A percentile compares a stretch with the other conserved stretches of the same genome.
phyloP scores from a whole-genome alignment of 2,113 vertebrate genomes.

The Burhinus bistriatus region DNA sequence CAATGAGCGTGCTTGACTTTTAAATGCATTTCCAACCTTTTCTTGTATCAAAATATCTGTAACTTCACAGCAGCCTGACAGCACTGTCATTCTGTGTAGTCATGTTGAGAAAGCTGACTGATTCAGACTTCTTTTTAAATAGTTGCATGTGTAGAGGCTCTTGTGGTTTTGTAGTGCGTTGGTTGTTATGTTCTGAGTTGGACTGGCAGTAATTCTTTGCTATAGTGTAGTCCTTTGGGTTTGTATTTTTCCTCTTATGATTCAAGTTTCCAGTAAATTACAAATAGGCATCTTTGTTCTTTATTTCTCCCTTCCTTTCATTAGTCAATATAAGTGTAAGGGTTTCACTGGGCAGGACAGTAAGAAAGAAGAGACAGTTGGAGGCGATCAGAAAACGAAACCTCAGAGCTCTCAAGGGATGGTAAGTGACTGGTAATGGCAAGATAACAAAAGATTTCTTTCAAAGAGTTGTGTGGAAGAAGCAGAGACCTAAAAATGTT shows the following conservation, averaged over 20 bases:
- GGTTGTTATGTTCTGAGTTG: neutral
- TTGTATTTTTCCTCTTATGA: neutral
- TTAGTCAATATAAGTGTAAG: neutral
- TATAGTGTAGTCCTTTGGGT: neutral
- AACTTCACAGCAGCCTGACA: neutral
- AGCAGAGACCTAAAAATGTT: neutral
- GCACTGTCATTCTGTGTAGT: neutral
- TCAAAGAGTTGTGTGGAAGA: constrained; percentile 5
- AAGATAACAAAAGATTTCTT: constrained; percentile 36
- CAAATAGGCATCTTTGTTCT: constrained; percentile 22
- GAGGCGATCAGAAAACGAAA: constrained; percentile 35
- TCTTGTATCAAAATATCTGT: neutral
- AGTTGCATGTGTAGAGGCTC: neutral
- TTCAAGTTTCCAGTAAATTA: constrained; percentile 32
- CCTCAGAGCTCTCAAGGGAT: neutral
- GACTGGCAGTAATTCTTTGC: neutral
- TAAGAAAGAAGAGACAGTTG: constrained; percentile 14
- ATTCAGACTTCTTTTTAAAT: constrained; percentile 17
- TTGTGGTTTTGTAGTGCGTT: neutral
- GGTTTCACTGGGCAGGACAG: neutral
- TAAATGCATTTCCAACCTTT: neutral
- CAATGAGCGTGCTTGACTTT: neutral
- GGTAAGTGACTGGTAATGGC: constrained; percentile 4
- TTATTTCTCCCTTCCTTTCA: neutral
- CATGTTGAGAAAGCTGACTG: neutral